Evolutionary conservation across 2,888 invertebrate species (phyloP), one percentile per base, ranked within the genome.

Genomic region (Pseudeuparius sepicola): DNA sequence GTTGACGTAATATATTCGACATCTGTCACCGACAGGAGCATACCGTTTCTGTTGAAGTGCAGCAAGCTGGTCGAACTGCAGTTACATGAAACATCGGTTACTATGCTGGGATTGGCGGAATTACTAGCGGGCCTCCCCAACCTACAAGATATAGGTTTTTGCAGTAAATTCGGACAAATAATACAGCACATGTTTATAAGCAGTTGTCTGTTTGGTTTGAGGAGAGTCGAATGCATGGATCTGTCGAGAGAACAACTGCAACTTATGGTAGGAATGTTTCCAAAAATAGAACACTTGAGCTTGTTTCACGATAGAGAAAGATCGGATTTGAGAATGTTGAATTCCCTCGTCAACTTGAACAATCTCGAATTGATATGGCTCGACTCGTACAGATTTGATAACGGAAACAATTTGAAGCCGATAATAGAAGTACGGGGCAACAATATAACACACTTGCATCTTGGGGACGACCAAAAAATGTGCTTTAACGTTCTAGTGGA

Each of bases 391-490:
- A n/a, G n/a, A n/a, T n/a, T n/a, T n/a, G n/a, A n/a, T n/a, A n/a
- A n/a, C n/a, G 71, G 72, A 3, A 77, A 81, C 56, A 74, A 74
- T 56, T 60, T 81, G 15, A 75, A 76, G 46, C 73, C 74, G 49
- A 63, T 81, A 5, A 57, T 82, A 27, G 74, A 80, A 61, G 67
- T 76, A 2, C 73, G 76, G 51, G 80, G 81, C 7, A 68, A 67
- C 43, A 74, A 78, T 48, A 62, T 82, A 39, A 66, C 66, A 9
- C 66, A 65, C 53, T 60, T 82, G 37, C 79, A 80, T 55, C 64
- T 82, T 34, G 82, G 82, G 51, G 80, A 81, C 50, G 78, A 79
- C 1, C 80, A 81, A 50, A 76, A 79, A 60, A 73, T 82, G 45
- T 78, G 80, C 58, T 64, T 77, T 46, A 77, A 77, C 52, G 79